These are phyloP conservation scores for Clistopyga incitator DNA, from an alignment of 2,888 invertebrate genomes.

Conservation along the genomic window DNA sequence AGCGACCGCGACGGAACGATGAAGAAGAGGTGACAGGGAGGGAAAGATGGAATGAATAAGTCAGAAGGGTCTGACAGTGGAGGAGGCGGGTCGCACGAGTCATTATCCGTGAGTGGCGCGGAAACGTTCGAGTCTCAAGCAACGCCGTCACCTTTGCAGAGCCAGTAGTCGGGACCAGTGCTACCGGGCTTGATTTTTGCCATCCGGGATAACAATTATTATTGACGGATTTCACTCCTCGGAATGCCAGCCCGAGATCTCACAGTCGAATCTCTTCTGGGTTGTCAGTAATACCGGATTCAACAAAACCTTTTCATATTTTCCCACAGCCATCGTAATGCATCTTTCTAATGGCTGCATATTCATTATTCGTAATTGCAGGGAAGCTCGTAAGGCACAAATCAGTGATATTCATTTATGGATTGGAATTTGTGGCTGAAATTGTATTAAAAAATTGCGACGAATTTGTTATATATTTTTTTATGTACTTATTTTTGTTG, in stretches of 20 bases:
- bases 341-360: neutral
- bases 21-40: slow-evolving; percentile 32
- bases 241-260: slow-evolving; percentile 32
- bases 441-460: too few species aligned
- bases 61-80: slow-evolving; percentile 37
- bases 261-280: slow-evolving; percentile 21
- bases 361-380: neutral
- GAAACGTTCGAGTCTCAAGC: slow-evolving; percentile 52
- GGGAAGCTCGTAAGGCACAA: neutral
- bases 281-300: slow-evolving; percentile 7
- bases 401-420: too few species aligned
- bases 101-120: slow-evolving; percentile 65
- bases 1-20: slow-evolving; percentile 36
- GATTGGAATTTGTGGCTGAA: too few species aligned
- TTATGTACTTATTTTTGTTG: too few species aligned
- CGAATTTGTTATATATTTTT: too few species aligned
- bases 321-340: slow-evolving; percentile 35
- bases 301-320: slow-evolving; percentile 32
- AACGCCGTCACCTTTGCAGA: slow-evolving; percentile 54
- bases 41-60: slow-evolving; percentile 42
- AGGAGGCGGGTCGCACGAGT: slow-evolving; percentile 63
- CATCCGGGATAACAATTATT: slow-evolving; percentile 62
- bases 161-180: slow-evolving; percentile 45
- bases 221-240: slow-evolving; percentile 64
- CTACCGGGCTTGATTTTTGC: slow-evolving; percentile 58